Evolutionary conservation across 2,888 invertebrate species (phyloP), one percentile per base, ranked within the genome.

Genomic region (Diabrotica balteata): DNA sequence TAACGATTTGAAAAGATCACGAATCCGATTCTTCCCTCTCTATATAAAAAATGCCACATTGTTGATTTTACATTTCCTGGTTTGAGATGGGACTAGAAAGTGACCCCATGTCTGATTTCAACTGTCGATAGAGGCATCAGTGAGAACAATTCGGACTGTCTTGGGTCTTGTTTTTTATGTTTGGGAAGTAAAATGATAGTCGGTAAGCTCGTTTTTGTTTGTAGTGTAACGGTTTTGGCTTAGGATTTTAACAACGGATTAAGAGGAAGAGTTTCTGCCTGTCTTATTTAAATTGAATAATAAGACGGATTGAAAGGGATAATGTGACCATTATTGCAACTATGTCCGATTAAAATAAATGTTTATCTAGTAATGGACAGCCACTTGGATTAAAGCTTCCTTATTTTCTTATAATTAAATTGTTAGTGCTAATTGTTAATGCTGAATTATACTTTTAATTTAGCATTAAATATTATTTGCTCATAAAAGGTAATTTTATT

Each of bases 1-100:
- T 83, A 82, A 82, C 80, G 77, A 78, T 78, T 77, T 79, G 78
- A 71, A 72, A 73, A 75, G 76, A 75, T 74, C 74, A 75, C 76
- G 75, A 74, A 74, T 67, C 72, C 72, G 60, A 66, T 67, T 69
- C 69, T 57, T 57, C 45, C 55, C 55, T 68, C 68, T 69, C 63
- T 68, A 59, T 66, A 72, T 71, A 77, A 79, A 79, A 77, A 78
- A 77, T 73, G 75, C 76, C 78, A 77, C 78, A 79, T 79, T 78
- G 78, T 79, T 76, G 76, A 76, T 77, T 76, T 76, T 72, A 71
- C 72, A 73, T 79, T 79, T 78, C 79, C 79, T 74, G 76, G 72
- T 73, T 70, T 50, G 68, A 72, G 61, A 70, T 62, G 59, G 75
- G 78, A 78, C 73, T 75, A 70, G 69, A 71, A 69, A 75, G 72